Percentiles rank a stretch among this genome's conserved stretches.
These are phyloP conservation scores for Patagioenas fasciata DNA, from an alignment of 2,113 vertebrate species.

Conservation along the genomic window DNA sequence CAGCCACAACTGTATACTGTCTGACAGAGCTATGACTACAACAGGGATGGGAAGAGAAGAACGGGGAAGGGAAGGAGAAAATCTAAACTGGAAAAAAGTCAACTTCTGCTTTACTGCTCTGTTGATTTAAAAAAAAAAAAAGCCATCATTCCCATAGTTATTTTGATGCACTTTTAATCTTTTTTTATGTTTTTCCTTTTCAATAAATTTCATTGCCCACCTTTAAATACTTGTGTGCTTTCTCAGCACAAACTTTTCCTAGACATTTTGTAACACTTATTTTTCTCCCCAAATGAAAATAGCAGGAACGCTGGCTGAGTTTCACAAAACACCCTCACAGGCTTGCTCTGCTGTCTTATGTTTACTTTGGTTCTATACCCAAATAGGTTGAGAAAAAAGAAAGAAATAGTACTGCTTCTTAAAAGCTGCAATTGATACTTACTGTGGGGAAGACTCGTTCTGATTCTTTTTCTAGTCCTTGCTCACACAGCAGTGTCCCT, in stretches of 20 bases:
- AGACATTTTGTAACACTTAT: slow-evolving; percentile 23
- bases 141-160: not conserved
- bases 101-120: not conserved
- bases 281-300: slow-evolving; percentile 39
- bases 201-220: not conserved
- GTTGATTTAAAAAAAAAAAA: not conserved
- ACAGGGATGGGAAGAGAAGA: not conserved
- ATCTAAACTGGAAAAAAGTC: not conserved
- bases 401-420: slow-evolving; percentile 25
- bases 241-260: slow-evolving; percentile 21
- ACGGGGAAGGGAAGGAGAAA: not conserved
- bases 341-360: slow-evolving; percentile 4
- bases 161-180: not conserved
- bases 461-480: slow-evolving; percentile 55
- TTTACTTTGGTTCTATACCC: slow-evolving; percentile 42
- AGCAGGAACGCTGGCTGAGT: slow-evolving; percentile 20
- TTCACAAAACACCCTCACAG: slow-evolving; percentile 44
- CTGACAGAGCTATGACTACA: not conserved
- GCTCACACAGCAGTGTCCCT: slow-evolving; percentile 33
- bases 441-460: slow-evolving; percentile 40
- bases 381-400: slow-evolving; percentile 37
- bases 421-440: slow-evolving; percentile 41
- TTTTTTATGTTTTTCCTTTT: not conserved
- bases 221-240: slow-evolving; percentile 12
- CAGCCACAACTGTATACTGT: not conserved